Evolutionary conservation across 2,888 invertebrate species (phyloP), one percentile per base, ranked within the genome.

Genomic region (Drosophila maculinotata): DNA sequence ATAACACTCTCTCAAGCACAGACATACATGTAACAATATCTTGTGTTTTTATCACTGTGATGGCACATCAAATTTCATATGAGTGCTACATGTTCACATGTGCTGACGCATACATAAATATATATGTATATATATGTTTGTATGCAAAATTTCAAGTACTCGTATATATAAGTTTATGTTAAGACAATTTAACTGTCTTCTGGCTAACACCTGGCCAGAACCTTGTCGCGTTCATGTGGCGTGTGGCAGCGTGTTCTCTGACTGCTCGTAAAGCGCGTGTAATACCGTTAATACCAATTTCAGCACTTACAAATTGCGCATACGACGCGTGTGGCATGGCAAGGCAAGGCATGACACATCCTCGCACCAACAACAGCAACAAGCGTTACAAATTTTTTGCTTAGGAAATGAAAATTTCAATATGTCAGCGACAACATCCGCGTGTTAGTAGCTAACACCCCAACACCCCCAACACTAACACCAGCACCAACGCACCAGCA

Each of bases 211-310:
- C 76, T 78, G 59, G 73, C 35, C 54, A 63, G 49, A 41, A 33
- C 15, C 57, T 47, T 48, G 57, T 36, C 39, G 35, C 15, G 48
- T 31, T 33, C 17, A 12, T 12, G 14, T 49, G 25, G 25, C 53
- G 17, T 62, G 56, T 51, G 56, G 58, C 48, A 15, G 17, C 64
- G 44, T 53, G 9, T 38, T 62, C 57, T 49, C 70, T 26, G 63
- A 56, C 79, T 85, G 71, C 77, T 74, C 71, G 71, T 83, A 79
- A 85, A 74, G 75, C 67, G 84, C 65, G 58, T 82, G 83, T 82
- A 79, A 82, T 82, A 56, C 86, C 74, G 81, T 82, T 86, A 86
- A 86, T 86, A 75, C 74, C 74, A 82, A 76, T 86, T 86, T 86
- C 80, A 77, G 68, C 67, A 69, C 71, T 83, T 72, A 72, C 83